Evolutionary conservation across 2,888 invertebrate species (phyloP).

Genomic region (Lymantria dispar): DNA sequence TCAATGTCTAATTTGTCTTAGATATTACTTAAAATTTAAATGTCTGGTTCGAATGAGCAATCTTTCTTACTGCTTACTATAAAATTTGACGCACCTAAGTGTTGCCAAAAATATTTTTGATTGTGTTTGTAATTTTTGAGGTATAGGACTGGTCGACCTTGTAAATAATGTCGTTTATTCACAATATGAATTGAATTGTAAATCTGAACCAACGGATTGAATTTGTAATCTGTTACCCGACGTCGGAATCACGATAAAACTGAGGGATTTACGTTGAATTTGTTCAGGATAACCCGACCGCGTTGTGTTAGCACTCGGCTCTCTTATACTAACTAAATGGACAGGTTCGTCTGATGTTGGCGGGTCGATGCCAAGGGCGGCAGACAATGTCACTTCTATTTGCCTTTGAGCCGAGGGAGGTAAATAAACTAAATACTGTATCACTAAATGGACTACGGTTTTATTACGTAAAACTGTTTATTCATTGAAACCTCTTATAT

Average conservation of each 20-base stretch:
- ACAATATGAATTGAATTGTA: no score
- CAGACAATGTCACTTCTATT: constrained; percentile 75
- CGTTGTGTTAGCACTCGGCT: constrained; percentile 27
- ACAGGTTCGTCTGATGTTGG: constrained; percentile 32
- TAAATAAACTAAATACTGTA: constrained; percentile 58
- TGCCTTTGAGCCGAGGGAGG: constrained; percentile 61
- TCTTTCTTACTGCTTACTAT: no score
- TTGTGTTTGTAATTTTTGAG: no score
- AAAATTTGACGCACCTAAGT: no score
- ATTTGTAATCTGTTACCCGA: constrained; percentile 24
- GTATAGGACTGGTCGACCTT: no score
- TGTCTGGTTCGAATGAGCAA: no score
- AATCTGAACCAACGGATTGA: constrained; percentile 19
- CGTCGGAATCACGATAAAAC: constrained; percentile 32
- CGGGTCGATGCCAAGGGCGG: constrained; percentile 54
- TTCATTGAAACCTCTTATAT: constrained; percentile 1
- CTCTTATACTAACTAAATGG: constrained; percentile 33
- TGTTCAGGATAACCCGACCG: constrained; percentile 32
- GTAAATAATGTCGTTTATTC: no score
- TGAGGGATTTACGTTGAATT: constrained; percentile 34
- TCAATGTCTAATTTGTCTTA: no score
- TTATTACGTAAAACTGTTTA: constrained; percentile 22
- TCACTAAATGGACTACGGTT: constrained; percentile 30
- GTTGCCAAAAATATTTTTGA: no score
- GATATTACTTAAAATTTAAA: no score